Conservation (phyloP, 92 coral and sea anemone genomes). For the Paramuricea clavata region DNA sequence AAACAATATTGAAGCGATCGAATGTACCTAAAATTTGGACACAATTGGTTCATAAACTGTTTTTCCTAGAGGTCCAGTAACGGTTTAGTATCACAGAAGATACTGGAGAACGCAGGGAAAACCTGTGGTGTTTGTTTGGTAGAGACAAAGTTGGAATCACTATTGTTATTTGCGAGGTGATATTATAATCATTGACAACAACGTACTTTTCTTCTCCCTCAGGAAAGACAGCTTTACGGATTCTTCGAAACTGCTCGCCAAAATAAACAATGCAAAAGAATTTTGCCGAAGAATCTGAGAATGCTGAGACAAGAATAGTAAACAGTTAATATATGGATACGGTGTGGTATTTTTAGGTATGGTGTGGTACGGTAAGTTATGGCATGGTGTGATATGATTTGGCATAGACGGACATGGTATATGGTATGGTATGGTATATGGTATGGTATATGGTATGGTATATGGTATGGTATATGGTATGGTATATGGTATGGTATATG, state of each 20-base stretch:
- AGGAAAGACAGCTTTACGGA: constrained; percentile 83
- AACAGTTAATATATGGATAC: background rate
- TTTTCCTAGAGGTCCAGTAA: too few species aligned
- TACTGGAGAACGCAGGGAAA: too few species aligned
- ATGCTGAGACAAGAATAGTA: constrained; percentile 63
- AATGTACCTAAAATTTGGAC: constrained; percentile 76
- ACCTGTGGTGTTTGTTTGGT: too few species aligned
- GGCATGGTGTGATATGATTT: background rate
- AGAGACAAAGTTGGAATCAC: too few species aligned
- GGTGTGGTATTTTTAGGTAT: background rate
- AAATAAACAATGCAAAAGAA: constrained; percentile 90
- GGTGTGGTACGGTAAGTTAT: background rate
- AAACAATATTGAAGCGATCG: constrained; percentile 94
- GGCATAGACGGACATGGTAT: constrained; percentile 4
- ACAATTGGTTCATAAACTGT: too few species aligned
- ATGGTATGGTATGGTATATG: background rate
- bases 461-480: constrained; percentile 1
- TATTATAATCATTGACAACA: too few species aligned
- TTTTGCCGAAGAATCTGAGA: constrained; percentile 83
- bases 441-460: background rate
- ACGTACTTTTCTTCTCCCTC: constrained; percentile 93
- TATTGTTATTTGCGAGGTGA: too few species aligned
- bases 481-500: background rate
- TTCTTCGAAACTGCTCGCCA: constrained; percentile 89
- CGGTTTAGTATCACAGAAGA: too few species aligned